Percentiles rank a stretch among this genome's conserved stretches.
Evolutionary conservation across 2,797 vertebrate species (phyloP).

Genomic region (Sebastes diploproa): DNA sequence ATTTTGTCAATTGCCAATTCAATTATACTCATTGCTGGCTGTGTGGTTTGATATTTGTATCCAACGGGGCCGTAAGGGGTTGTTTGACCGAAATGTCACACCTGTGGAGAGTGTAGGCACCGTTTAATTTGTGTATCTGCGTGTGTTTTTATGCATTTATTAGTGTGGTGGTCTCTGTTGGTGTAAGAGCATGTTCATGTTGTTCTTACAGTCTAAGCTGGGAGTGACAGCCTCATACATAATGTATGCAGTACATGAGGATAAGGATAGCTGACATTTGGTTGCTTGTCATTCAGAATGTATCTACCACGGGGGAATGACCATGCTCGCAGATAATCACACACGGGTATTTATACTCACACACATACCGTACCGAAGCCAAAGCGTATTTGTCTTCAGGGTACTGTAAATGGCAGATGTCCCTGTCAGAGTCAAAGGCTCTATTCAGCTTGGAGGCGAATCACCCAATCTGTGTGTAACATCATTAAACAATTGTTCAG

Average conservation of each 20-base stretch:
- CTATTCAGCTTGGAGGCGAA: conserved; percentile 16
- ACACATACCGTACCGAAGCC: conserved; percentile 4
- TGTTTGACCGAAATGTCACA: background rate
- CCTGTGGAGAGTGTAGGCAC: background rate
- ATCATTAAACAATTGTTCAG: conserved; percentile 19
- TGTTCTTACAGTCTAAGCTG: conserved; percentile 23
- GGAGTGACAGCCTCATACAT: conserved; percentile 55
- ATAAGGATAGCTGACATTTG: conserved; percentile 67
- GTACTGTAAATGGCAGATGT: conserved; percentile 51
- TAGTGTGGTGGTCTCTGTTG: background rate
- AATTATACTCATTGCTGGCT: background rate
- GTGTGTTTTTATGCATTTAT: background rate
- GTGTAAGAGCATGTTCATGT: conserved; percentile 8
- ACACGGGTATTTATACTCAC: conserved; percentile 14
- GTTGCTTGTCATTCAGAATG: conserved; percentile 63
- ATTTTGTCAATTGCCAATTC: background rate
- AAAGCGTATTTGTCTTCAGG: conserved; percentile 24
- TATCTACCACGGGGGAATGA: conserved; percentile 35
- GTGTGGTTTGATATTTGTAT: background rate
- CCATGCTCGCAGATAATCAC: conserved; percentile 44
- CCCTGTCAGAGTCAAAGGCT: conserved; percentile 43
- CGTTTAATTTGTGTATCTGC: background rate
- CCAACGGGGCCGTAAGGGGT: background rate
- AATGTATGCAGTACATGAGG: conserved; percentile 51
- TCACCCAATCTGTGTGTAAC: conserved; percentile 10